Conservation (phyloP, 2,888 invertebrate genomes). For the Phrixothrix hirtus region DNA sequence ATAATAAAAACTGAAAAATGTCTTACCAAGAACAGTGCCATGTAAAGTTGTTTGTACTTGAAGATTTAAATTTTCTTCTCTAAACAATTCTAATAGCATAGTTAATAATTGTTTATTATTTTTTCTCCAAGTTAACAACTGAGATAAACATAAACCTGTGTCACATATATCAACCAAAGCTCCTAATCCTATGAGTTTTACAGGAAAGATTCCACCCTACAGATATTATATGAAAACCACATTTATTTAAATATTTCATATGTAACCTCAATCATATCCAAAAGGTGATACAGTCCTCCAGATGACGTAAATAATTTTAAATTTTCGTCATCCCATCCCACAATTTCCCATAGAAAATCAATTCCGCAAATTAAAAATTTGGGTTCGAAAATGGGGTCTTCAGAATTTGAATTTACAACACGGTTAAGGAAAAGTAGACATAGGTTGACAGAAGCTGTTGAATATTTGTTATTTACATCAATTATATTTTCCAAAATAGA, state of each 20-base stretch:
- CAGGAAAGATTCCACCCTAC: constrained; percentile 44
- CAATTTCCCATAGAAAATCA: constrained; percentile 54
- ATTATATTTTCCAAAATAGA: constrained; percentile 39
- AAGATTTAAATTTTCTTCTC: constrained; percentile 52
- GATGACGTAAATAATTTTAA: constrained; percentile 48
- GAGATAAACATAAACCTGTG: constrained; percentile 48
- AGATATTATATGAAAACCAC: constrained; percentile 9
- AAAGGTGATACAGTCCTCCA: constrained; percentile 50
- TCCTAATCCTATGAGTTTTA: constrained; percentile 53
- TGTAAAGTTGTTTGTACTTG: constrained; percentile 44
- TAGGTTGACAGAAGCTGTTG: neutral
- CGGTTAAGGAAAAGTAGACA: constrained; percentile 28
- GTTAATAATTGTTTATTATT: constrained; percentile 48
- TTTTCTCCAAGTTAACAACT: constrained; percentile 56
- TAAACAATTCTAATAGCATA: constrained; percentile 53
- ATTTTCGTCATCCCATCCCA: constrained; percentile 41
- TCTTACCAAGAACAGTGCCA: constrained; percentile 50
- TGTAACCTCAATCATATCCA: constrained; percentile 52
- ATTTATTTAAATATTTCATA: neutral
- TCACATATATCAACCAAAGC: constrained; percentile 54
- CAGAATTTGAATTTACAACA: constrained; percentile 22
- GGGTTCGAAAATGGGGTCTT: constrained; percentile 48
- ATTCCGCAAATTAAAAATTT: constrained; percentile 53
- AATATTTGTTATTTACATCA: constrained; percentile 3
- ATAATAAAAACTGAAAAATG: neutral